Conservation (phyloP, 2,888 invertebrate species). For the Agriopis marginaria region DNA sequence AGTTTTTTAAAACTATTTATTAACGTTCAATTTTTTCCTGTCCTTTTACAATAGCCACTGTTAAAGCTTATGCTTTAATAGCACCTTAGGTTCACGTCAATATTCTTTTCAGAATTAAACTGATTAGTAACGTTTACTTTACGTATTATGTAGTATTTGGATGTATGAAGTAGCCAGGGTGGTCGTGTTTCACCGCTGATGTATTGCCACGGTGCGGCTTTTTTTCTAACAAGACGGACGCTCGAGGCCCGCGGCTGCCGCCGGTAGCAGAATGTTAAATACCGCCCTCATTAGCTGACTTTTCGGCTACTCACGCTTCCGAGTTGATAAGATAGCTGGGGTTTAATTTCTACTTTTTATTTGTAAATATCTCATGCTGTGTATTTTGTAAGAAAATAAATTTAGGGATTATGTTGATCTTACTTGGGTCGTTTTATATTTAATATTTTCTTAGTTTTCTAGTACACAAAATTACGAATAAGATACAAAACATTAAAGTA, state of each 20-base stretch:
- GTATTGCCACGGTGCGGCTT: constrained; percentile 62
- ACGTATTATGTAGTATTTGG: constrained; percentile 23
- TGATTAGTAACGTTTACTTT: constrained; percentile 16
- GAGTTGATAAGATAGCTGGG: constrained; percentile 28
- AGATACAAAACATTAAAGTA: too few species aligned
- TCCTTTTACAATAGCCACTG: too few species aligned
- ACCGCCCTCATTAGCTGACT: constrained; percentile 62
- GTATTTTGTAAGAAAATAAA: not conserved
- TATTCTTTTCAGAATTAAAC: not conserved
- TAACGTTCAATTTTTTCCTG: too few species aligned
- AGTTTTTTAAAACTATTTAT: too few species aligned
- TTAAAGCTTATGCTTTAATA: too few species aligned
- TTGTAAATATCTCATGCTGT: not conserved
- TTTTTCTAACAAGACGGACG: constrained; percentile 67
- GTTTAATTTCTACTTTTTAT: constrained; percentile 22
- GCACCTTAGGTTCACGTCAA: too few species aligned
- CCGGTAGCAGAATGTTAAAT: constrained; percentile 69
- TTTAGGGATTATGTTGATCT: not conserved
- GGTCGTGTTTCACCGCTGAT: constrained; percentile 65
- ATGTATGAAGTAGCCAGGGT: constrained; percentile 23
- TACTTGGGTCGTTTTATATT: too few species aligned
- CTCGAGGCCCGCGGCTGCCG: constrained; percentile 48
- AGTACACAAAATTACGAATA: too few species aligned
- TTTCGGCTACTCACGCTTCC: constrained; percentile 45
- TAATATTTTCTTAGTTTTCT: too few species aligned